Base-by-base conservation (phyloP, 2,888 invertebrate species). In the Timema cristinae region DNA sequence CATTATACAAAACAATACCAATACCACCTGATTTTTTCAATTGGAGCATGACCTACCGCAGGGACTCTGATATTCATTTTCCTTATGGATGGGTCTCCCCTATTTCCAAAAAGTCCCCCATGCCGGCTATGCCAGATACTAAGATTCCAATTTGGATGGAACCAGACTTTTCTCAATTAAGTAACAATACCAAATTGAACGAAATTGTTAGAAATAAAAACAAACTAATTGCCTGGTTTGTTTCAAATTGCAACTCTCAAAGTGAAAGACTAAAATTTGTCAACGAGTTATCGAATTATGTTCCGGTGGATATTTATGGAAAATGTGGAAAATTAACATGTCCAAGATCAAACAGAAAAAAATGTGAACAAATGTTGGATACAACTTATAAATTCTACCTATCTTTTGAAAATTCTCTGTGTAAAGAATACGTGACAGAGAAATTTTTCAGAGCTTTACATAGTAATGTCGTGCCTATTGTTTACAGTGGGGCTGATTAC, bases 381-480 rank as follows among this genome's bases (percentile, higher is more conserved):
- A 82, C 82, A 67, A 83, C 86, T 71, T 92, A 91, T 79, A 90
- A 87, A 79, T 92, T 91, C 79, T 91, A 91, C 77, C 80, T 91
- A 61, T 86, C 87, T 0, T 87, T 92, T 78, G 91, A 92, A 80
- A 91, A 91, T 80, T 89, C 90, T 11, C 82, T 90, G 73, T 88
- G 90, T 76, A 79, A 83, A 67, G 90, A 91, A 79, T 91, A 91
- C 79, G 87, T 91, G 56, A 90, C 90, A 0, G 90, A 90, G 79
- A 85, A 87, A 77, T 86, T 91, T 75, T 86, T 87, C 79, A 82
- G 83, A 76, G 83, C 83, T 0, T 82, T 84, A 75, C 83, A 87
- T 71, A 86, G 87, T 80, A 84, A 88, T 63, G 63, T 63, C 6
- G 13, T 63, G 7, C 63, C 63, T 47, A 63, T 63, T 48, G 63